phyloP scores from a whole-genome alignment of 2,888 invertebrate genomes.

The Leucania comma region DNA sequence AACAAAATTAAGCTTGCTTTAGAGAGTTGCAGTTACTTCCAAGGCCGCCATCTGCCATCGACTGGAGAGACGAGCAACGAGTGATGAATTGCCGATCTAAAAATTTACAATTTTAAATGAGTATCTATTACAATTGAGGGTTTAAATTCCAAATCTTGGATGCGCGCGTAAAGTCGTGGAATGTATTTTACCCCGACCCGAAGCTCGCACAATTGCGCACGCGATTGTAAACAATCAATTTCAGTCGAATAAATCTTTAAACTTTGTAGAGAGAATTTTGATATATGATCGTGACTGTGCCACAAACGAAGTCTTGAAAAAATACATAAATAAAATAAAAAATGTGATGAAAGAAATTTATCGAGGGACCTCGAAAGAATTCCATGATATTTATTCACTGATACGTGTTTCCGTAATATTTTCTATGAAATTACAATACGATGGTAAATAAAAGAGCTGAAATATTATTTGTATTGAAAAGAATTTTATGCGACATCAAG shows the following conservation, averaged over 20 bases:
- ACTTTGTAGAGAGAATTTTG: constrained; percentile 67
- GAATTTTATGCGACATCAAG: constrained; percentile 31
- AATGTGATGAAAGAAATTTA: constrained; percentile 44
- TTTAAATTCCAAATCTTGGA: constrained; percentile 80
- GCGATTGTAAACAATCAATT: constrained; percentile 74
- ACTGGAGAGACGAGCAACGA: constrained; percentile 60
- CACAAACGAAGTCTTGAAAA: constrained; percentile 51
- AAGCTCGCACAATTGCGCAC: constrained; percentile 58
- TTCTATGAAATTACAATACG: constrained; percentile 33
- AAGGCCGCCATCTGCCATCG: constrained; percentile 64
- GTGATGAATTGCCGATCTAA: constrained; percentile 78
- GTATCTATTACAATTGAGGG: constrained; percentile 76
- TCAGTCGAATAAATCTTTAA: constrained; percentile 75
- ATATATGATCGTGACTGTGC: constrained; percentile 63
- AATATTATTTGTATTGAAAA: constrained; percentile 47
- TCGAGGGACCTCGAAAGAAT: constrained; percentile 22
- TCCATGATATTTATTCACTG: constrained; percentile 34
- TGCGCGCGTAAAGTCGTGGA: constrained; percentile 74
- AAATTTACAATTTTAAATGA: constrained; percentile 83
- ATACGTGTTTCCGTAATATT: constrained; percentile 29
- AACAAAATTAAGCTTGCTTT: constrained; percentile 43
- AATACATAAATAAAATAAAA: constrained; percentile 30
- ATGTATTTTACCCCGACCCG: constrained; percentile 70
- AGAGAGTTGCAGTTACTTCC: constrained; percentile 49
- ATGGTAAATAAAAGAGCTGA: constrained; percentile 23